A percentile compares a stretch with the other conserved stretches of the same genome.
phyloP scores from a whole-genome alignment of 2,888 invertebrate species.

The Pachydiplax longipennis region DNA sequence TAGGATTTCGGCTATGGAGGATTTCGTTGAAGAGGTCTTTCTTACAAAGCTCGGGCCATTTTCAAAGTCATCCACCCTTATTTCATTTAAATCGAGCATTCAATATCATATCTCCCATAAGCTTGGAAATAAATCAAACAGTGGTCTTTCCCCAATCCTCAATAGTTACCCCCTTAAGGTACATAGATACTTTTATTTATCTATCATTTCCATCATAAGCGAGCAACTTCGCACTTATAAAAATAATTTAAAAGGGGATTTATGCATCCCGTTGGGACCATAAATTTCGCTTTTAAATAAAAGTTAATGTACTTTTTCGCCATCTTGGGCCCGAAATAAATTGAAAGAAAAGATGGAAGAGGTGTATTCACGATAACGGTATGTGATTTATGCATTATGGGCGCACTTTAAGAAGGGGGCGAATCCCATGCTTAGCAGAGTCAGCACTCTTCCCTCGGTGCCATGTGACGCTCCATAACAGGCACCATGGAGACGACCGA shows the following conservation, averaged over 20 bases:
- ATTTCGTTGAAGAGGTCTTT: too few species aligned
- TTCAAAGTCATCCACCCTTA: too few species aligned
- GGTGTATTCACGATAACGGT: constrained; percentile 6
- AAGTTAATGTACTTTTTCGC: not conserved
- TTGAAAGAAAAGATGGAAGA: not conserved
- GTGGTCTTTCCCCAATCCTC: too few species aligned
- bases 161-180: too few species aligned
- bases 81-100: too few species aligned
- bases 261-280: not conserved
- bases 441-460: constrained; percentile 21
- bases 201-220: not conserved
- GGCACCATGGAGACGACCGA: not conserved
- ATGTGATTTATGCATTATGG: constrained; percentile 19
- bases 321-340: not conserved
- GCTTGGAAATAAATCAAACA: too few species aligned
- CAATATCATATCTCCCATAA: too few species aligned
- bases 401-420: not conserved
- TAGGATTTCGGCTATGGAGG: too few species aligned
- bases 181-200: not conserved
- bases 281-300: not conserved
- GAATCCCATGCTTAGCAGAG: not conserved
- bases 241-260: not conserved
- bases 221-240: not conserved
- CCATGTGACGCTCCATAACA: constrained; percentile 24
- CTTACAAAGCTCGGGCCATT: too few species aligned